Base-by-base conservation (phyloP, 2,888 invertebrate species). In the Epinotia brunnichana region DNA sequence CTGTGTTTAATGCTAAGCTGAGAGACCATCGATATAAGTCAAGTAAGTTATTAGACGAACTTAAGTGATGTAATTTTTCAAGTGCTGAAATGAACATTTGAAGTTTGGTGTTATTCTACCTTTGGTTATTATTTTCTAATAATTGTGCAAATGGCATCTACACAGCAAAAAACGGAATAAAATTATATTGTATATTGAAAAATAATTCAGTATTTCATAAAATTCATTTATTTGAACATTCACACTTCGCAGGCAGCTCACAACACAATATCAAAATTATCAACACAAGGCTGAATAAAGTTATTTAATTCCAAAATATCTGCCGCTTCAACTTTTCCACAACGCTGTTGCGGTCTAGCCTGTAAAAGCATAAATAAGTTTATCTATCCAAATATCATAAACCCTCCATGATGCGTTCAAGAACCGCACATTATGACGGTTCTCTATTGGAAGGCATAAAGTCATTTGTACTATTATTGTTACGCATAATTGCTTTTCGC, bases 251-350 rank as follows among this genome's bases (percentile, higher is more conserved):
- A 60, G 44, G 44, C 44, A 69, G 41, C 29, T 66, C 53, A 66
- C 66, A 60, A 54, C n/a, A n/a, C n/a, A n/a, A n/a, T n/a, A n/a
- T n/a, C n/a, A n/a, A n/a, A n/a, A n/a, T n/a, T 29, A 24, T 66
- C 59, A 44, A 53, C 66, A 39, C 19, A 21, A 29, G 53, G 11
- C 60, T 54, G 66, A 61, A 67, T 71, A 67, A 71, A 71, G 71
- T 71, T 71, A 71, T 71, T 71, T 51, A 71, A 71, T 71, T 53
- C 66, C 24, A 51, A 24, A 60, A 35, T 44, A 53, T 71, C 29
- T 53, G 21, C 48, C 35, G 60, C 60, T 71, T 53, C 60, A 59
- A 71, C 44, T 71, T 64, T 70, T 66, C 70, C 57, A 61, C 53
- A 21, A 35, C 39, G 53, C 35, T 35, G 61, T 44, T 10, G 44